Evolutionary conservation across 2,113 vertebrate genomes (phyloP), one percentile per base, ranked within the genome.

Genomic region (Tor tambroides): DNA sequence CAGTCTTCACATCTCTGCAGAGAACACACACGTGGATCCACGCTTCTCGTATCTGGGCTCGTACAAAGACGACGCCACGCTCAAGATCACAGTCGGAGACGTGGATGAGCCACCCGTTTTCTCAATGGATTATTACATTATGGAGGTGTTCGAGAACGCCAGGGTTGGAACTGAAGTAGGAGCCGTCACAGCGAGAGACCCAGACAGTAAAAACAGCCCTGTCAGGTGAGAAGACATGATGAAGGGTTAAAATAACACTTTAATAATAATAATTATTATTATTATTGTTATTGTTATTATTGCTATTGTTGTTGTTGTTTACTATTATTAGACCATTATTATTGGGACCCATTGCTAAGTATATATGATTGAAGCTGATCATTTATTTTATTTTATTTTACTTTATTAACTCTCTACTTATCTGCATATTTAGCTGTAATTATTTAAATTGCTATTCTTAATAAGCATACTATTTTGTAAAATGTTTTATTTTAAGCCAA

Each of bases 111-210:
- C 97, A 0, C 98, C 98, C 0, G 93, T 98, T 23, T 99, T 99
- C 91, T 96, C 96, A 43, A 94, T 97, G 94, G 95, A 97, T 91
- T 97, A 96, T 56, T 99, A 99, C 26, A 88, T 97, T 90, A 95
- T 99, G 98, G 97, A 99, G 61, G 97, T 99, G 28, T 96, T 96
- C 78, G 98, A 99, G 94, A 99, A 99, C 81, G 91, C 96, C 0
- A 95, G 94, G 19, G 92, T 95, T 0, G 98, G 98, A 26, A 97
- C 97, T 1, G 89, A 95, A 75, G 96, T 99, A 89, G 98, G 98
- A 82, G 91, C 95, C 3, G 96, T 99, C 23, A 95, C 94, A 0
- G 98, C 98, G 15, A 96, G 97, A 86, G 98, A 99, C 91, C 98
- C 98, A 1, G 98, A 99, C 92, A 94, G 95, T 90, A 94, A 96